phyloP scores from a whole-genome alignment of 2,888 invertebrate species.

The Dysmachus trigonus region DNA sequence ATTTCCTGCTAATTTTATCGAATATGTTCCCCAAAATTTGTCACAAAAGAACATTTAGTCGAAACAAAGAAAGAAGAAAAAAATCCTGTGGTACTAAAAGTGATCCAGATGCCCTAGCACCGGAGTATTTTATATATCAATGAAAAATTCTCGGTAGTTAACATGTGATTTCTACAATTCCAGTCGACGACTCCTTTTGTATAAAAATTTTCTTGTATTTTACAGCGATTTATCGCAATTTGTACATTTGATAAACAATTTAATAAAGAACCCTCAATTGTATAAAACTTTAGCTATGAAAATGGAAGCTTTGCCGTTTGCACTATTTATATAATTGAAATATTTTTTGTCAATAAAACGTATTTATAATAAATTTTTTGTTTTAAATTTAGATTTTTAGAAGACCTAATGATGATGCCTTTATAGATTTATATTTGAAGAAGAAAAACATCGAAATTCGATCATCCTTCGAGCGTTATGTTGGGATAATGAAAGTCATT shows the following conservation, averaged over 20 bases:
- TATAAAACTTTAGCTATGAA: background rate
- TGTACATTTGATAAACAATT: constrained; percentile 6
- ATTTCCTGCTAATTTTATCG: constrained; percentile 81
- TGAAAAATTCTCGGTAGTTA: background rate
- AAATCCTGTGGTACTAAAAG: background rate
- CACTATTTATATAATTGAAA: constrained; percentile 27
- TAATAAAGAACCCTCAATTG: background rate
- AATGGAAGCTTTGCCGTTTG: constrained; percentile 13
- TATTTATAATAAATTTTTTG: background rate
- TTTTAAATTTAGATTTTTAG: no score
- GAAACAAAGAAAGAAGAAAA: background rate
- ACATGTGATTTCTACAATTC: constrained; percentile 24
- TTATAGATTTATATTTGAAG: no score
- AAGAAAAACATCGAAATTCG: no score
- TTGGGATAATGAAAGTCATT: no score
- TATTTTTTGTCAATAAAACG: constrained; percentile 12
- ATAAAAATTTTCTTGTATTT: constrained; percentile 9
- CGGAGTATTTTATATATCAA: background rate
- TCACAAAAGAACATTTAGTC: background rate
- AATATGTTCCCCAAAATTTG: constrained; percentile 66
- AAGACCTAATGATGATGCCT: no score
- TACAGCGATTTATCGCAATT: background rate
- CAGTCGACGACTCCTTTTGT: constrained; percentile 4
- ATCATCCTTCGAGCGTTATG: no score
- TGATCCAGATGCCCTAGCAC: background rate